phyloP scores from a whole-genome alignment of 1,140 invertebrate genomes.

The Heliconius hewitsoni region DNA sequence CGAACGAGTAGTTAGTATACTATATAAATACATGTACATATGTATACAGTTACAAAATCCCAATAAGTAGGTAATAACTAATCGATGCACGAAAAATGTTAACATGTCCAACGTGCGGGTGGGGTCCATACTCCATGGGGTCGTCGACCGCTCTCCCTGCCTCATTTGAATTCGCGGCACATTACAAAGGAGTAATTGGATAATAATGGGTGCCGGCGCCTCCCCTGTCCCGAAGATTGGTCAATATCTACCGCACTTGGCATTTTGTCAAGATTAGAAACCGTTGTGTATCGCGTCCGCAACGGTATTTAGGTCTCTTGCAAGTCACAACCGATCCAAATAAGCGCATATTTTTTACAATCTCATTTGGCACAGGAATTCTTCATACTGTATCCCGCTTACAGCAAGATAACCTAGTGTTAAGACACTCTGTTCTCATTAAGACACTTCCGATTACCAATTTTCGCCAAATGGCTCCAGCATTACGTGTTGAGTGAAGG shows the following conservation, averaged over 20 bases:
- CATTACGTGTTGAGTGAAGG: too few species aligned
- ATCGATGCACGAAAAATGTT: conserved; percentile 17
- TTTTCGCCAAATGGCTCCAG: too few species aligned
- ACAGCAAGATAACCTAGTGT: too few species aligned
- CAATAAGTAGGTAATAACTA: conserved; percentile 10
- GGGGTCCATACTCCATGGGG: conserved; percentile 64
- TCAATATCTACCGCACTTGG: conserved; percentile 34
- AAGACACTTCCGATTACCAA: too few species aligned
- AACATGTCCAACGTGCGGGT: conserved; percentile 42
- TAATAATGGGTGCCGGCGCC: conserved; percentile 74
- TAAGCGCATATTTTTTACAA: conserved; percentile 1
- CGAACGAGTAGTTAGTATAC: too few species aligned
- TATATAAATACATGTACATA: too few species aligned
- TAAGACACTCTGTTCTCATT: too few species aligned
- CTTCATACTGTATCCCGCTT: too few species aligned
- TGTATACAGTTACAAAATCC: background rate
- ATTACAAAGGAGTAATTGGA: conserved; percentile 78
- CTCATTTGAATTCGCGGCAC: conserved; percentile 77
- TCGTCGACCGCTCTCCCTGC: conserved; percentile 70
- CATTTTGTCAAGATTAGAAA: conserved; percentile 29
- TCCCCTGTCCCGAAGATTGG: conserved; percentile 42
- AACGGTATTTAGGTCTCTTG: background rate
- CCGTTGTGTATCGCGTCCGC: background rate
- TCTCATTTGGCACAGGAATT: background rate
- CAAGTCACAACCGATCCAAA: background rate